A percentile compares a stretch with the other conserved stretches of the same genome.
phyloP scores from a whole-genome alignment of 2,113 vertebrate species.

The Galemys pyrenaicus region DNA sequence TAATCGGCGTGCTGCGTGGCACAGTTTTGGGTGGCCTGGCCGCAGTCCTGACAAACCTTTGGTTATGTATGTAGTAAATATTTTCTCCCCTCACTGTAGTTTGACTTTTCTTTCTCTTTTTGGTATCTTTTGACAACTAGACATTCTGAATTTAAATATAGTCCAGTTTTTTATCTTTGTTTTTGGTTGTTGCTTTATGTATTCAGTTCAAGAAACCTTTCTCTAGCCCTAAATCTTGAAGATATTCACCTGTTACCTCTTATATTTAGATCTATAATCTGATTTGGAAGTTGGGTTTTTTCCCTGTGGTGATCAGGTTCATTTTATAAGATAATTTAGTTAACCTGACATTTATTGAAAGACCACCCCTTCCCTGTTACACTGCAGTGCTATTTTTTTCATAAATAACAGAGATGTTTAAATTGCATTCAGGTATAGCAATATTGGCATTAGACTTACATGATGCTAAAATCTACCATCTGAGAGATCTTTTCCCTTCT shows the following conservation, averaged over 20 bases:
- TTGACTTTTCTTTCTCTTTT: not conserved
- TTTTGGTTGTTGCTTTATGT: not conserved
- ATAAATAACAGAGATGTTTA: constrained; percentile 5
- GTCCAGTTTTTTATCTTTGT: not conserved
- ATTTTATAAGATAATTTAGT: not conserved
- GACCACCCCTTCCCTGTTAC: not conserved
- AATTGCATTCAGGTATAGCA: not conserved
- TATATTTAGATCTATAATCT: not conserved
- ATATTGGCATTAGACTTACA: not conserved
- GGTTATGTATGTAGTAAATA: constrained; percentile 24
- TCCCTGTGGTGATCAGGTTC: not conserved
- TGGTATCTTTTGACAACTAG: not conserved
- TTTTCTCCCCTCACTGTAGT: not conserved
- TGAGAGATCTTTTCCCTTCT: not conserved
- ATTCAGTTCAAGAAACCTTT: not conserved
- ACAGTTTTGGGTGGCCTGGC: no score
- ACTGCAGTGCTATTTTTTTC: not conserved
- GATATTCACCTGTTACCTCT: not conserved
- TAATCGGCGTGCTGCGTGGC: no score
- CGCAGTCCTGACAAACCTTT: not conserved
- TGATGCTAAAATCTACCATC: not conserved
- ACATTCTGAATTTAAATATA: constrained; percentile 32
- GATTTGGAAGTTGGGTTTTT: not conserved
- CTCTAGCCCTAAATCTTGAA: not conserved
- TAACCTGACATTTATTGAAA: not conserved